Evolutionary conservation across 53 echinoderm and acorn worm species (phyloP), one percentile per base, ranked within the genome.

Genomic region (Mesocentrotus franciscanus): DNA sequence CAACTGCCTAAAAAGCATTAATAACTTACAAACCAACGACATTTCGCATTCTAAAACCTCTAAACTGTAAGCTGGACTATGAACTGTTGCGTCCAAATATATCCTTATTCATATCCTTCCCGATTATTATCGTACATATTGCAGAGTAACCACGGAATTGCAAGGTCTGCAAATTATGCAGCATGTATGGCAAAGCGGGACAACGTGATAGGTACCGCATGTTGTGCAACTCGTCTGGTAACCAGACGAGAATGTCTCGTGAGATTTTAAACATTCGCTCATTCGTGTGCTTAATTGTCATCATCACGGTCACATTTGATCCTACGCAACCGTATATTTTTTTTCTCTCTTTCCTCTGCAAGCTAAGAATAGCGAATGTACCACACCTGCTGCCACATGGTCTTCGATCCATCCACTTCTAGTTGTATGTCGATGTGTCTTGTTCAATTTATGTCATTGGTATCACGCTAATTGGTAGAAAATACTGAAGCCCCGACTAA

Each of bases 221-320:
- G 90, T 90, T 90, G 90, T 36, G 60, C 90, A 57, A 90, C 58
- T 10, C 90, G 90, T 81, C 81, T 81, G 81, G 81, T 81, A 13
- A 10, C 90, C 90, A 90, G 90, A 90, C 90, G 56, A 90, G 33
- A 60, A 27, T 56, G 58, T 60, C 90, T 90, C 90, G 8, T 15
- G 90, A 60, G 90, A 90, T 60, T 90, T 90, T 60, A 90, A 90
- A 90, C 90, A 90, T 90, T 90, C 90, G 60, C 60, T 90, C 90
- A 90, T 90, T 90, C 90, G 60, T 60, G 90, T 58, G 58, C 58
- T 90, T 90, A 90, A 90, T 90, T 90, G 90, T 32, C 58, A 58
- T 60, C 60, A n/a, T 90, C 58, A 90, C 29, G 90, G 90, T 60
- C 90, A 90, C 90, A 90, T 90, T 60, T 60, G 60, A 90, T 60